A percentile compares a stretch with the other conserved stretches of the same genome.
Evolutionary conservation across 64 coral and sea anemone genomes (phyloP).

Genomic region (Montipora cactus): DNA sequence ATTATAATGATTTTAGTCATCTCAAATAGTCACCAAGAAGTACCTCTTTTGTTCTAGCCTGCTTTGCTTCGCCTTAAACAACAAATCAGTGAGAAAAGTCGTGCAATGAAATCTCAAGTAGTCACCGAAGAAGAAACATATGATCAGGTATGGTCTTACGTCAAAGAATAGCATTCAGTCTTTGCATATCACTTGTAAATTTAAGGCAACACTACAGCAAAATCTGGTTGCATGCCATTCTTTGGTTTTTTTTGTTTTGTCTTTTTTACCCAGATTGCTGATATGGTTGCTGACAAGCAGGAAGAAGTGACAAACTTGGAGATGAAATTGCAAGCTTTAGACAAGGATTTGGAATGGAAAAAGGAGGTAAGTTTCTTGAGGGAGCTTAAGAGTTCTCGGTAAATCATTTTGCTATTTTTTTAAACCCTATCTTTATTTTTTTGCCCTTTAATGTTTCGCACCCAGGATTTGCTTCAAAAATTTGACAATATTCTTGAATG

Average conservation of each 20-base stretch:
- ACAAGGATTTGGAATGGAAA: constrained; percentile 91
- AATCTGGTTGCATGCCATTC: too few relatives aligned
- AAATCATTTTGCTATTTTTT: not conserved
- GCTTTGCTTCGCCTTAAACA: constrained; percentile 78
- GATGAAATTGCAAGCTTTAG: constrained; percentile 69
- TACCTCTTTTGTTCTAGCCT: constrained; percentile 52
- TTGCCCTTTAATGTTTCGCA: too few relatives aligned
- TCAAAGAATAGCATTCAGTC: too few relatives aligned
- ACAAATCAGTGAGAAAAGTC: constrained; percentile 81
- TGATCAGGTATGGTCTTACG: constrained; percentile 66
- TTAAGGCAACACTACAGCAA: too few relatives aligned
- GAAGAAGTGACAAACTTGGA: constrained; percentile 79
- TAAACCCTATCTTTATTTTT: not conserved
- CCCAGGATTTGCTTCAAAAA: not conserved
- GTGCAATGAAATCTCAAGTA: constrained; percentile 74
- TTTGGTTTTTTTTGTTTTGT: not conserved
- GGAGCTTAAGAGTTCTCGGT: too few relatives aligned
- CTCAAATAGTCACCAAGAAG: too few relatives aligned
- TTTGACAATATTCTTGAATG: not conserved
- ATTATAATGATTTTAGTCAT: too few relatives aligned
- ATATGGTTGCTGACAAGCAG: constrained; percentile 86
- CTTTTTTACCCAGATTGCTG: constrained; percentile 57
- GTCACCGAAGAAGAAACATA: constrained; percentile 86
- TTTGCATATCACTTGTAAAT: too few relatives aligned
- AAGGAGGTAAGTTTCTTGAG: constrained; percentile 72